Evolutionary conservation across 1,140 invertebrate genomes (phyloP), one percentile per base, ranked within the genome.

Genomic region (Batillaria attramentaria): DNA sequence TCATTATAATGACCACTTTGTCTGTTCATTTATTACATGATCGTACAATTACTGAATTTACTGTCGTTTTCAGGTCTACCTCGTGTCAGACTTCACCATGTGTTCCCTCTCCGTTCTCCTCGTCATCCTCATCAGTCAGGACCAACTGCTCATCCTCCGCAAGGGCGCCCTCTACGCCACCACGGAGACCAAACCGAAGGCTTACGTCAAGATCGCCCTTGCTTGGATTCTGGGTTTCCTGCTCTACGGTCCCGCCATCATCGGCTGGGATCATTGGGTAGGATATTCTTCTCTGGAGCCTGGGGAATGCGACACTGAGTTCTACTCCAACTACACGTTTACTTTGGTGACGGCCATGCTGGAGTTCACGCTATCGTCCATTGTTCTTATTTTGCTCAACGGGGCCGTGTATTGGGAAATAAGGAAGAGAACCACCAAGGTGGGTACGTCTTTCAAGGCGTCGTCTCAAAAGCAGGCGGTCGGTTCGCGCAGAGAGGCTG

Each of bases 181-280:
- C 3, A 76, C 79, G 42, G 79, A 84, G 65, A 84, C 81, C 16
- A 77, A 20, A 37, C 82, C 62, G 0, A 75, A 43, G 16, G 82
- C 85, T 0, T 42, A 31, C 31, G 24, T 81, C 0, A 81, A 80
- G 37, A 78, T 87, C 2, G 41, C 54, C 28, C 28, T 84, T 13
- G 82, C 82, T 0, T 88, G 87, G 87, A 1, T 85, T 2, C 28
- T 82, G 20, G 68, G 84, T 0, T 83, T 87, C 43, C 35, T 81
- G 0, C 33, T 87, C 3, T 88, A 87, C 76, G 79, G 83, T 5
- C 87, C 87, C 1, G 84, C 83, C 8, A 86, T 87, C 33, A 84
- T 87, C 75, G 83, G 83, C 37, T 87, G 82, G 83, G 84, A 88
- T 43, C 74, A 79, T 37, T 86, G 81, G 83, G 75, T 70, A 0